phyloP scores from a whole-genome alignment of 2,113 vertebrate genomes.

The Arvicanthis niloticus region DNA sequence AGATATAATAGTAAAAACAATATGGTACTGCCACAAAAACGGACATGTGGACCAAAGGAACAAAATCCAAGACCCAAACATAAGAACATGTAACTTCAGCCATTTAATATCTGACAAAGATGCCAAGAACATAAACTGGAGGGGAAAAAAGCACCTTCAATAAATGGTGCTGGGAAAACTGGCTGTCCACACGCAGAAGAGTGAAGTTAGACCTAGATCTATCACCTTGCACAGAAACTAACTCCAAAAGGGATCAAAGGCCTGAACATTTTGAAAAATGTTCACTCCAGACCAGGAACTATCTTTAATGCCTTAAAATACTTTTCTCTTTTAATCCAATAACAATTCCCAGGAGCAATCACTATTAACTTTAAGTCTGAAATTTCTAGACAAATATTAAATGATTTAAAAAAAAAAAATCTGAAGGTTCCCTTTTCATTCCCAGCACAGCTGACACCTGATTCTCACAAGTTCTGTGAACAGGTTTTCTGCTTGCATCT shows the following conservation, averaged over 20 bases:
- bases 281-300: not conserved
- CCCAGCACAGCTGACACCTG: not conserved
- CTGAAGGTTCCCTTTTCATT: not conserved
- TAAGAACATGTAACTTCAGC: not conserved
- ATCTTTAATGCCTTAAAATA: not conserved
- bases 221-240: not conserved
- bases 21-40: not conserved
- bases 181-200: not conserved
- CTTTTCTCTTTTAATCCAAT: conserved; percentile 45
- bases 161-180: not conserved
- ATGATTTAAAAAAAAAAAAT: too few relatives aligned
- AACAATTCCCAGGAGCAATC: not conserved
- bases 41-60: not conserved
- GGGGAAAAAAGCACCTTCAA: not conserved
- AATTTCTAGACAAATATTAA: not conserved
- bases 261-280: not conserved
- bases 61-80: not conserved
- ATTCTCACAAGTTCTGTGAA: not conserved
- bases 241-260: not conserved
- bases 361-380: not conserved
- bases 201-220: not conserved
- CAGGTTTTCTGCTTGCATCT: not conserved
- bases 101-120: not conserved
- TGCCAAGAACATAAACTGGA: not conserved
- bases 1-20: not conserved